Conservation (phyloP, 2,113 vertebrate genomes). For the Psettodes erumei region DNA sequence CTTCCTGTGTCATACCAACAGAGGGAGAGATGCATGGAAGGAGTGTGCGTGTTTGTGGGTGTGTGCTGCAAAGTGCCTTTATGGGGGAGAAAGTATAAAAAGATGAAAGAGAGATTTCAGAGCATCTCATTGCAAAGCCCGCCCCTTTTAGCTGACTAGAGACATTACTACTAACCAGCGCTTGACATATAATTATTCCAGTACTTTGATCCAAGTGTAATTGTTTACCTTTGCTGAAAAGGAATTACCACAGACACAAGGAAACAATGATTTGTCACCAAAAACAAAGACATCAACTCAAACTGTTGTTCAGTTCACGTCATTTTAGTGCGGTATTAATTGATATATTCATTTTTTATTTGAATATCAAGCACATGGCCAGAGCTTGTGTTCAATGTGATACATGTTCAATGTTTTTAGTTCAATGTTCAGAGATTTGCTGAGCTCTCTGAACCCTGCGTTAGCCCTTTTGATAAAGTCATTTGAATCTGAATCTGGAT, state of each 20-base stretch:
- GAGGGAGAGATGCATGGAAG: constrained; percentile 43
- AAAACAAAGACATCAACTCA: constrained; percentile 27
- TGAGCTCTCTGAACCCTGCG: constrained; percentile 4
- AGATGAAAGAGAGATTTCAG: constrained; percentile 72
- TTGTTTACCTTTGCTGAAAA: constrained; percentile 67
- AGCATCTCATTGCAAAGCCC: constrained; percentile 54
- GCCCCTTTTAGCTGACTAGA: constrained; percentile 64
- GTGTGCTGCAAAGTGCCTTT: constrained; percentile 57
- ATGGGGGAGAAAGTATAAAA: constrained; percentile 60
- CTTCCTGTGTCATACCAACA: constrained; percentile 70
- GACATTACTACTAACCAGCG: constrained; percentile 68
- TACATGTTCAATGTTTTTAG: constrained; percentile 5
- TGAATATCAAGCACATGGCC: constrained; percentile 8
- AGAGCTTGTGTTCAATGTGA: constrained; percentile 21
- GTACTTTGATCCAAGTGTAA: constrained; percentile 75
- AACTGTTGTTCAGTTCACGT: constrained; percentile 16
- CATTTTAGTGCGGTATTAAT: constrained; percentile 15
- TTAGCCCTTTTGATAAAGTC: constrained; percentile 33
- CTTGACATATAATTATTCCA: constrained; percentile 70
- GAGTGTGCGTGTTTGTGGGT: constrained; percentile 7
- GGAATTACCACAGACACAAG: constrained; percentile 40
- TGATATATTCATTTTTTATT: too few species aligned
- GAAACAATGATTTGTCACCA: constrained; percentile 52
- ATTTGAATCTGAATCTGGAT: constrained; percentile 33
- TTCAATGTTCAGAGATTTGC: constrained; percentile 16